Evolutionary conservation across 2,888 invertebrate genomes (phyloP).

Genomic region (Acronicta psi): DNA sequence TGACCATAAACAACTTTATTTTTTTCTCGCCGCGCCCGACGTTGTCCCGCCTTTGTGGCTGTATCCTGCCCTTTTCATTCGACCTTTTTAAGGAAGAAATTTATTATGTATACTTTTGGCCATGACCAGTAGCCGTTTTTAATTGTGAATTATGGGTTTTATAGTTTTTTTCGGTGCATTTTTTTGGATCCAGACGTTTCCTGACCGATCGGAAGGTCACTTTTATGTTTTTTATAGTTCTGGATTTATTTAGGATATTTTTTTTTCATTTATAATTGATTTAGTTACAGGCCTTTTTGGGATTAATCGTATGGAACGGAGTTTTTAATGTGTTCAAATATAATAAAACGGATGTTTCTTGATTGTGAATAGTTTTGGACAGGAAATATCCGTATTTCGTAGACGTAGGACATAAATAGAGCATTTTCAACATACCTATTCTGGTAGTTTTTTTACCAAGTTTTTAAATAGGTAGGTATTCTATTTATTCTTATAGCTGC

Average conservation of each 20-base stretch:
- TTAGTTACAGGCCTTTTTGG: conserved; percentile 76
- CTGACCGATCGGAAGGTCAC: conserved; percentile 83
- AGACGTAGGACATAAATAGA: conserved; percentile 3
- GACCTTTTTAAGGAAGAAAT: conserved; percentile 87
- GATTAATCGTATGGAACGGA: conserved; percentile 76
- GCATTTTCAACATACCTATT: background rate
- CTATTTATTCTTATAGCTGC: no score
- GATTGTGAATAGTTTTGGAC: conserved; percentile 60
- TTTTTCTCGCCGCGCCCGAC: conserved; percentile 75
- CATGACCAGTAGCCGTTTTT: conserved; percentile 88
- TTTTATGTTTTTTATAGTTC: conserved; percentile 78
- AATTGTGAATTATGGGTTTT: conserved; percentile 88
- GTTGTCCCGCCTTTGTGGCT: conserved; percentile 81
- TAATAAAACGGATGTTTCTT: conserved; percentile 79
- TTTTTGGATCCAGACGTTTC: conserved; percentile 74
- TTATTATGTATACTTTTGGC: conserved; percentile 87
- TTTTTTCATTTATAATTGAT: conserved; percentile 74
- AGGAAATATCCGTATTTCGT: conserved; percentile 48
- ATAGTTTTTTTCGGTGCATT: conserved; percentile 57
- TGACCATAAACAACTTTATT: conserved; percentile 85
- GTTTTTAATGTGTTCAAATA: conserved; percentile 70
- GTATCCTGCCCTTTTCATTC: conserved; percentile 87
- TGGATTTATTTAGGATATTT: conserved; percentile 70
- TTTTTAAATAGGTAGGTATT: no score
- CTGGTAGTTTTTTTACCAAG: no score